Evolutionary conservation across 2,113 vertebrate species (phyloP).

Genomic region (Thymallus thymallus): DNA sequence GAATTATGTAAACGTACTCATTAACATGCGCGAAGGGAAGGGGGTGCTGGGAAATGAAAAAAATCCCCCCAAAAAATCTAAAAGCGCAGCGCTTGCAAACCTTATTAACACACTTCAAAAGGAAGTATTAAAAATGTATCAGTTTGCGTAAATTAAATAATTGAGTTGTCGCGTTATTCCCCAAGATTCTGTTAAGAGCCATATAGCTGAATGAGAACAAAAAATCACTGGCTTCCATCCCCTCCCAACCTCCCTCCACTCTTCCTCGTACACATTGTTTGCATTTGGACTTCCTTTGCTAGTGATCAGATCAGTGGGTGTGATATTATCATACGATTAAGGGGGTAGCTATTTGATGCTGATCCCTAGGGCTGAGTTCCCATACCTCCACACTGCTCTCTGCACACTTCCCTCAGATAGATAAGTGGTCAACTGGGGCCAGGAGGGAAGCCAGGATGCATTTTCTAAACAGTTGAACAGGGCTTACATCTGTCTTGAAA

Average conservation of each 20-base stretch:
- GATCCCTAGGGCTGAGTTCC: too few species aligned
- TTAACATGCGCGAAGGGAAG: conserved; percentile 30
- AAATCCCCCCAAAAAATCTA: too few species aligned
- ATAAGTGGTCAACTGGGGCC: not conserved
- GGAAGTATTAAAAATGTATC: conserved; percentile 79
- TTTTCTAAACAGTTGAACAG: too few species aligned
- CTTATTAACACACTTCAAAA: conserved; percentile 83
- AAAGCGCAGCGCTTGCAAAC: conserved; percentile 54
- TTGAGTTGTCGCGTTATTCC: conserved; percentile 63
- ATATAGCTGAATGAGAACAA: conserved; percentile 2
- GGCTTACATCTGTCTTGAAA: too few species aligned
- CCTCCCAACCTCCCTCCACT: not conserved
- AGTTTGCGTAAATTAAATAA: conserved; percentile 82
- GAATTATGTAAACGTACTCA: too few species aligned
- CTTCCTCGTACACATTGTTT: not conserved
- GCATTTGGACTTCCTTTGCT: not conserved
- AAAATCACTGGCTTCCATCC: not conserved
- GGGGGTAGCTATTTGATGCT: too few species aligned
- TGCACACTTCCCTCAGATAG: too few species aligned
- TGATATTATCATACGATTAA: not conserved
- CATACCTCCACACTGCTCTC: too few species aligned
- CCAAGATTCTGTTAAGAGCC: conserved; percentile 41
- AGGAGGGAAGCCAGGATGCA: not conserved
- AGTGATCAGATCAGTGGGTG: too few species aligned
- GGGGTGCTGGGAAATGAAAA: conserved; percentile 26